Evolutionary conservation across 2,797 vertebrate genomes (phyloP).

Genomic region (Anisognathus igniventris): DNA sequence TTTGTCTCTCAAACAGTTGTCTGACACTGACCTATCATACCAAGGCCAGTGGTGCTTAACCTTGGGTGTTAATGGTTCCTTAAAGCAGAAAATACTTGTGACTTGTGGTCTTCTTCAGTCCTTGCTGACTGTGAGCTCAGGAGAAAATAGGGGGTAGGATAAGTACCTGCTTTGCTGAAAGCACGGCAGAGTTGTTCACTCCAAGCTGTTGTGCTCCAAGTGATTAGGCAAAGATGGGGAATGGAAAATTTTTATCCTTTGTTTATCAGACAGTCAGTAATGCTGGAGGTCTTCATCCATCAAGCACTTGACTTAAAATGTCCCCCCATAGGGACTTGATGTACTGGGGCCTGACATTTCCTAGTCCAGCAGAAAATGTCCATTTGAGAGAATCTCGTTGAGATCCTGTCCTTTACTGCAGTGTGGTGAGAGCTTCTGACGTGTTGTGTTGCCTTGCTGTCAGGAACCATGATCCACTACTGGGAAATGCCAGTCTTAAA

Average conservation of each 20-base stretch:
- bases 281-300: neutral
- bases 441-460: neutral
- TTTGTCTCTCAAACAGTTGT: neutral
- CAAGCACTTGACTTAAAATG: neutral
- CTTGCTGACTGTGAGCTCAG: neutral
- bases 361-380: neutral
- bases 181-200: neutral
- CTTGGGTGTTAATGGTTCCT: neutral
- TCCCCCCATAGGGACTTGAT: neutral
- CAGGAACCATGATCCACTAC: neutral
- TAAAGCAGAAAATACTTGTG: neutral
- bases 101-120: neutral
- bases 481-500: neutral
- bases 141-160: neutral
- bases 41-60: rapidly evolving
- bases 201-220: neutral
- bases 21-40: neutral
- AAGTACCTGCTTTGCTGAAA: neutral
- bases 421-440: neutral
- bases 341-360: neutral
- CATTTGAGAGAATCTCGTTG: neutral
- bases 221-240: neutral
- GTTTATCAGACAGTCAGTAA: neutral
- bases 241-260: neutral
- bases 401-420: neutral